These are phyloP conservation scores for Zonitis immaculata DNA, from an alignment of 2,888 invertebrate species.

Conservation along the genomic window DNA sequence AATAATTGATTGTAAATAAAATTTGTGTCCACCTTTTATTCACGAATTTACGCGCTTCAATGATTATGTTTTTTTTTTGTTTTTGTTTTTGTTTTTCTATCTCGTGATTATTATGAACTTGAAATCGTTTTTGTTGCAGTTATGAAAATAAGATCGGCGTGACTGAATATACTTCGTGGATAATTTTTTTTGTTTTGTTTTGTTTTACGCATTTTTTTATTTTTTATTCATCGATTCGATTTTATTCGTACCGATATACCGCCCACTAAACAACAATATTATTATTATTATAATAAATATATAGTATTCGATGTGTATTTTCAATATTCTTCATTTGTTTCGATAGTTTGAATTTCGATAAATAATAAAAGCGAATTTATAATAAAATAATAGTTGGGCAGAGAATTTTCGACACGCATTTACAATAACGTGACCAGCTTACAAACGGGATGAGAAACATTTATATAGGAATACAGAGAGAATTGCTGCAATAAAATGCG, in stretches of 20 bases:
- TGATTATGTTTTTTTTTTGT: neutral
- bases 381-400: neutral
- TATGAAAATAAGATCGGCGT: conserved; percentile 11
- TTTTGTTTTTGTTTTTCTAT: no score
- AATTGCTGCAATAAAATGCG: conserved; percentile 20
- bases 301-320: no score
- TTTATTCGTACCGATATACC: neutral
- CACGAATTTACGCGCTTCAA: neutral
- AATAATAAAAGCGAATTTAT: neutral
- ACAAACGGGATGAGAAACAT: conserved; percentile 8
- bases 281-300: no score
- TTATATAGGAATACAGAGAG: neutral
- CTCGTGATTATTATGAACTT: neutral
- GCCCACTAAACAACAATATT: no score
- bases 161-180: conserved; percentile 15
- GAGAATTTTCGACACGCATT: conserved; percentile 13
- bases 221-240: neutral
- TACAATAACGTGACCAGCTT: conserved; percentile 17
- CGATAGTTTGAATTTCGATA: neutral
- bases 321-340: no score
- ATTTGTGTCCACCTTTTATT: neutral
- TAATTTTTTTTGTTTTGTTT: neutral
- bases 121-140: neutral
- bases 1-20: neutral
- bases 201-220: neutral